These are phyloP conservation scores for Phocoena sinus DNA, from an alignment of 2,113 vertebrate species.

Conservation along the genomic window DNA sequence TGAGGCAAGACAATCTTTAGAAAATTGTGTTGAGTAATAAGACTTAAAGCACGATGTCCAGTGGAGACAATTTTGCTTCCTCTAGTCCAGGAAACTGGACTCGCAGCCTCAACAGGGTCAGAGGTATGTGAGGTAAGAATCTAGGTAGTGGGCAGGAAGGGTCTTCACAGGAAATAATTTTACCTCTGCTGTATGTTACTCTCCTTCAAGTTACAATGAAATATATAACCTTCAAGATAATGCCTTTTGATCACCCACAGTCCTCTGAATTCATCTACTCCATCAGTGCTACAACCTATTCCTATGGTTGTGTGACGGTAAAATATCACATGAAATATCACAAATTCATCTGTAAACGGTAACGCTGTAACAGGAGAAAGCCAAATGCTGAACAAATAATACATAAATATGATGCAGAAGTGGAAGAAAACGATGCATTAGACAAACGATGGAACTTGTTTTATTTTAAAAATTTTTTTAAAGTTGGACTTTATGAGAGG, in stretches of 20 bases:
- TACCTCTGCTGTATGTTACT: not conserved
- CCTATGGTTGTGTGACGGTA: not conserved
- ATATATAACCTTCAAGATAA: not conserved
- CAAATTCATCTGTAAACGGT: not conserved
- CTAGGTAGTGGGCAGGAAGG: not conserved
- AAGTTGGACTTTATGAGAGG: not conserved
- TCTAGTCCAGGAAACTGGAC: not conserved
- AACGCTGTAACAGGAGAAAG: not conserved
- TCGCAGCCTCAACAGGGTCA: not conserved
- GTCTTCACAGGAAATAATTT: not conserved
- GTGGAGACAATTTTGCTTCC: not conserved
- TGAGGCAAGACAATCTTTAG: not conserved
- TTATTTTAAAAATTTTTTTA: not conserved
- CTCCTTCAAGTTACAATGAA: not conserved
- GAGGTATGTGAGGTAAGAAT: not conserved
- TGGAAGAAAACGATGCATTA: not conserved
- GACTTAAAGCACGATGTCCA: not conserved
- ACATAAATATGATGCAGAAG: not conserved
- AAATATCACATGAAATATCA: not conserved
- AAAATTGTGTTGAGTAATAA: not conserved
- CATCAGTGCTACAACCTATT: not conserved
- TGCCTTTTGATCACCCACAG: not conserved
- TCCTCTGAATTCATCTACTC: not conserved
- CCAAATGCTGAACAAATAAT: not conserved
- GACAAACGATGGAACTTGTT: not conserved